Evolutionary conservation across 2,113 vertebrate species (phyloP).

Genomic region (Macrotus californicus): DNA sequence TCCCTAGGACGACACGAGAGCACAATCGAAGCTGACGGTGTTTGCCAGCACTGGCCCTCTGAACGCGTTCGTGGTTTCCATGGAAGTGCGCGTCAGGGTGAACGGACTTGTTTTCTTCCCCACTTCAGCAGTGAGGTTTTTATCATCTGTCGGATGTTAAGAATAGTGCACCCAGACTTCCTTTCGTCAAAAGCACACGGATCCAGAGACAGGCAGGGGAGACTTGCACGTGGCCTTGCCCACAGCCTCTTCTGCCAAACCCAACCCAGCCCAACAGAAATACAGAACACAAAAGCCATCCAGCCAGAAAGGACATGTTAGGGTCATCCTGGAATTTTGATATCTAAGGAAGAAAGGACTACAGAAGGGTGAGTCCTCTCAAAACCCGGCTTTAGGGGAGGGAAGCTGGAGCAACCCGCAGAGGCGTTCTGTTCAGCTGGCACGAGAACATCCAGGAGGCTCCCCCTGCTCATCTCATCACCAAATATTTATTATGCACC

Average conservation of each 20-base stretch:
- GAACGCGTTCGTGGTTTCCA: neutral
- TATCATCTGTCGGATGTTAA: neutral
- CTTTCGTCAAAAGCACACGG: neutral
- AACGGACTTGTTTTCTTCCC: slow-evolving; percentile 8
- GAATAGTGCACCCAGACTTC: neutral
- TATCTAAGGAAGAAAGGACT: neutral
- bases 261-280: neutral
- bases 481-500: neutral
- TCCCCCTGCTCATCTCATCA: neutral
- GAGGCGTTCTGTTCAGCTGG: no score
- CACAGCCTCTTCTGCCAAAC: neutral
- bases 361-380: neutral
- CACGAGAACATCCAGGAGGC: neutral
- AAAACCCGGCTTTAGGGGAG: neutral
- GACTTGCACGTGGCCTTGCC: neutral
- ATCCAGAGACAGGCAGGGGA: neutral
- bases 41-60: neutral
- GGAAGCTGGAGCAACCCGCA: neutral
- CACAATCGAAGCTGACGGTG: neutral
- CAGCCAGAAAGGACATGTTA: neutral
- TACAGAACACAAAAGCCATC: neutral
- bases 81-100: neutral
- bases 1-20: neutral
- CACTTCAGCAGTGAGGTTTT: neutral
- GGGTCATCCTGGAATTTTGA: neutral